A percentile compares a stretch with the other conserved stretches of the same genome.
phyloP scores from a whole-genome alignment of 2,113 vertebrate genomes.

The Pterocles gutturalis region DNA sequence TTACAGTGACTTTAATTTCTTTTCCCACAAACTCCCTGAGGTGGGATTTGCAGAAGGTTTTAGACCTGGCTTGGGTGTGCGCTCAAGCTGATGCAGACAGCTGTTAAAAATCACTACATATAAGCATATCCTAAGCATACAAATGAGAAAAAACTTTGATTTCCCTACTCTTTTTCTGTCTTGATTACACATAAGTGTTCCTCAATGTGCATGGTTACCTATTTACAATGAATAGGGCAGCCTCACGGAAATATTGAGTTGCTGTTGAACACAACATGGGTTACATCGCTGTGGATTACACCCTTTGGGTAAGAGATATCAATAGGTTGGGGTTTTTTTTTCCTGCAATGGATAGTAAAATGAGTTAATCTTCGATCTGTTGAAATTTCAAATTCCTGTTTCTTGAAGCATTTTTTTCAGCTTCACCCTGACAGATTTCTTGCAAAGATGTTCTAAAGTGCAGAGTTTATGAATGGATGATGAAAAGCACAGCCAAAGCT shows the following conservation, averaged over 20 bases:
- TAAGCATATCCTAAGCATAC: background rate
- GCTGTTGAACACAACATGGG: background rate
- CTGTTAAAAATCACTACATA: constrained; percentile 3
- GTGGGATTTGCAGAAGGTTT: background rate
- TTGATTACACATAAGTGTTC: background rate
- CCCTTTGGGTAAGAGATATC: background rate
- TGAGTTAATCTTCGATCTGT: background rate
- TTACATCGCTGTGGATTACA: background rate
- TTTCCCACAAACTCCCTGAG: background rate
- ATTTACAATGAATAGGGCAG: background rate
- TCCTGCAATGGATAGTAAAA: background rate
- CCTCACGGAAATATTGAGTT: background rate
- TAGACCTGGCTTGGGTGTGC: background rate
- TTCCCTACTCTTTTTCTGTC: background rate
- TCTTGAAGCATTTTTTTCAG: background rate
- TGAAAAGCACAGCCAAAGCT: background rate
- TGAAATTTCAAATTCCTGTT: background rate
- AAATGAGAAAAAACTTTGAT: background rate
- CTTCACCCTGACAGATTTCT: background rate
- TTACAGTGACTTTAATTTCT: background rate
- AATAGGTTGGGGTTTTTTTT: background rate
- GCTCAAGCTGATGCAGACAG: background rate
- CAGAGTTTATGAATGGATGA: background rate
- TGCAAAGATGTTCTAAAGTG: background rate
- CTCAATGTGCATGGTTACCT: constrained; percentile 8